Evolutionary conservation across 2,888 invertebrate species (phyloP).

Genomic region (Hypercompe scribonia): DNA sequence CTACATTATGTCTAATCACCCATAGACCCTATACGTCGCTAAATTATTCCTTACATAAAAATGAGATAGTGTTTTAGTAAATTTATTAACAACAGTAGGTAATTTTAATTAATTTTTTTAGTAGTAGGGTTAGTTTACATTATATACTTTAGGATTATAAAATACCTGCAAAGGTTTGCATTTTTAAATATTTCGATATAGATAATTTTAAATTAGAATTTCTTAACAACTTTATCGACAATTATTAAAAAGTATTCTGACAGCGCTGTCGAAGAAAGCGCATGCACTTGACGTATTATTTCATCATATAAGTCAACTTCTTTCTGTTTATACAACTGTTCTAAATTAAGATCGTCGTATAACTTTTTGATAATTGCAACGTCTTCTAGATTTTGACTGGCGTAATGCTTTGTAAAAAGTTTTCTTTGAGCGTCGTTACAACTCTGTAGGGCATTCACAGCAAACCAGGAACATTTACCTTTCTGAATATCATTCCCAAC

Average conservation of each 20-base stretch:
- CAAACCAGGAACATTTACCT: constrained; percentile 97
- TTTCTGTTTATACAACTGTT: constrained; percentile 89
- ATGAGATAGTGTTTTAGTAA: too few species aligned
- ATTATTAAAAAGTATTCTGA: constrained; percentile 91
- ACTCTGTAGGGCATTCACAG: constrained; percentile 88
- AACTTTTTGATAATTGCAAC: constrained; percentile 77
- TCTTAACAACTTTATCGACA: constrained; percentile 90
- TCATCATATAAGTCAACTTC: constrained; percentile 91
- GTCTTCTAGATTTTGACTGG: constrained; percentile 87
- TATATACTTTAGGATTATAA: too few species aligned
- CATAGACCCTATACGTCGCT: too few species aligned
- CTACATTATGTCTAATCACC: too few species aligned
- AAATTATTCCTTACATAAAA: too few species aligned
- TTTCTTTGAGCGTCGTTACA: constrained; percentile 90
- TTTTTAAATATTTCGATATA: too few species aligned
- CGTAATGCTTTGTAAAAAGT: constrained; percentile 91
- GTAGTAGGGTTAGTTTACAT: too few species aligned
- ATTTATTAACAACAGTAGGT: too few species aligned
- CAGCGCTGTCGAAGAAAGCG: constrained; percentile 87
- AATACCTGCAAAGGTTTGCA: too few species aligned
- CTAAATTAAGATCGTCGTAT: constrained; percentile 89
- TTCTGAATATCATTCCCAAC: constrained; percentile 82
- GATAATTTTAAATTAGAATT: not conserved
- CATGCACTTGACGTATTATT: constrained; percentile 90
- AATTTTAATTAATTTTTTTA: too few species aligned